These are phyloP conservation scores for Mizuhopecten yessoensis DNA, from an alignment of 1,140 invertebrate species.

Conservation along the genomic window DNA sequence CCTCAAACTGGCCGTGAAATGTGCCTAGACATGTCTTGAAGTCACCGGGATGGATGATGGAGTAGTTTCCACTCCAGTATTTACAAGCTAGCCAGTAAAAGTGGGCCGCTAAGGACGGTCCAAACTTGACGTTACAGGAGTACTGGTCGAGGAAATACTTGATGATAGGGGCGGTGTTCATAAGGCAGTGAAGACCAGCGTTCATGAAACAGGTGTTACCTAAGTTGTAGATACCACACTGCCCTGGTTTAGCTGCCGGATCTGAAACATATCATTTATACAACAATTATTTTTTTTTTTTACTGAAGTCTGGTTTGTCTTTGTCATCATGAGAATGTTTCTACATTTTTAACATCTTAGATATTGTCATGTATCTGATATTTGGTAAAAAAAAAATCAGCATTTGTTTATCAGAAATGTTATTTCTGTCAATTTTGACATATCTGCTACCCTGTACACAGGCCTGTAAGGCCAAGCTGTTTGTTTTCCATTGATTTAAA, in stretches of 20 bases:
- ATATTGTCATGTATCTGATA: too few relatives aligned
- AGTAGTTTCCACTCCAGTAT: conserved; percentile 87
- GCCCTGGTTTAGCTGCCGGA: conserved; percentile 83
- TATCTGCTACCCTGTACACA: too few relatives aligned
- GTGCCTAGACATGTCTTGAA: conserved; percentile 87
- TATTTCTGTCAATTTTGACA: too few relatives aligned
- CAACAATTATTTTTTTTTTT: too few relatives aligned
- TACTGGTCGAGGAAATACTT: conserved; percentile 85
- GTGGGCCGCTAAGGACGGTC: conserved; percentile 79
- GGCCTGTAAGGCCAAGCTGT: too few relatives aligned
- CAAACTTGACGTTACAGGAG: conserved; percentile 59
- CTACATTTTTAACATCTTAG: neutral
- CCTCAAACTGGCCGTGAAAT: conserved; percentile 88
- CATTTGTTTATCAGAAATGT: too few relatives aligned
- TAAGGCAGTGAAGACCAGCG: conserved; percentile 87
- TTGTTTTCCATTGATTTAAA: too few relatives aligned
- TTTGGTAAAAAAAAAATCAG: too few relatives aligned
- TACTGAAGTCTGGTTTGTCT: too few relatives aligned
- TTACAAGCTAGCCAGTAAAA: conserved; percentile 86
- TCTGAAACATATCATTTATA: conserved; percentile 70
- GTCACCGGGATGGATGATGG: conserved; percentile 86
- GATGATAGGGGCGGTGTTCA: conserved; percentile 83
- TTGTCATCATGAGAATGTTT: too few relatives aligned
- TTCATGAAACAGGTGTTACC: conserved; percentile 91
- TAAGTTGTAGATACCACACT: conserved; percentile 88